Conservation (phyloP, 2,888 invertebrate species). For the Diadegma fenestrale region DNA sequence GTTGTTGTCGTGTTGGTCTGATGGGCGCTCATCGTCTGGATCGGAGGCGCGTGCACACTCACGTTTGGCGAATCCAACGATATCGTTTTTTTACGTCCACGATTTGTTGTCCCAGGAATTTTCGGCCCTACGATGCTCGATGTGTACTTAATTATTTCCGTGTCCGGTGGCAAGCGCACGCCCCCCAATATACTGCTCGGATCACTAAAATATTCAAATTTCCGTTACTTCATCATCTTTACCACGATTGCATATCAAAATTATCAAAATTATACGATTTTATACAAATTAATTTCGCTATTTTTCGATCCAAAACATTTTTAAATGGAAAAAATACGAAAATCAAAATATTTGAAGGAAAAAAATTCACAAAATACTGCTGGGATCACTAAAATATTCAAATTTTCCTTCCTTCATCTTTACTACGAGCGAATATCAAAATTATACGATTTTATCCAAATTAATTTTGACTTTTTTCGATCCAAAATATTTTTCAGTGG, state of each 20-base stretch:
- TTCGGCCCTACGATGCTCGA: constrained; percentile 95
- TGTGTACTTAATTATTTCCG: constrained; percentile 96
- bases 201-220: constrained; percentile 87
- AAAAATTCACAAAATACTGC: no score
- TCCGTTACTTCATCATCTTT: neutral
- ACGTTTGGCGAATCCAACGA: constrained; percentile 92
- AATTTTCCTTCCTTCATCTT: no score
- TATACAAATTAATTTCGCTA: constrained; percentile 6
- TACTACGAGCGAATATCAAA: no score
- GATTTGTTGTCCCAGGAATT: constrained; percentile 93
- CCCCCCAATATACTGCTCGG: constrained; percentile 93
- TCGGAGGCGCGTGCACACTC: constrained; percentile 86
- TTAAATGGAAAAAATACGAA: neutral
- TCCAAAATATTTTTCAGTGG: no score
- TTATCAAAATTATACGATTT: no score
- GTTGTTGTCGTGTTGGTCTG: constrained; percentile 79
- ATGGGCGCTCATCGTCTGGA: constrained; percentile 80
- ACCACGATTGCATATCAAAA: no score
- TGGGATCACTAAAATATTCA: no score
- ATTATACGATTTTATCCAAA: no score
- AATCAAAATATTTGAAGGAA: no score
- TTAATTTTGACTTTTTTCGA: no score
- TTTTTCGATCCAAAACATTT: neutral
- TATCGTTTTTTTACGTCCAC: constrained; percentile 95
- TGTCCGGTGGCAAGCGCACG: constrained; percentile 94